Percentiles rank a stretch among this genome's conserved stretches.
phyloP scores from a whole-genome alignment of 2,113 vertebrate genomes.

The Catharus fuscescens region DNA sequence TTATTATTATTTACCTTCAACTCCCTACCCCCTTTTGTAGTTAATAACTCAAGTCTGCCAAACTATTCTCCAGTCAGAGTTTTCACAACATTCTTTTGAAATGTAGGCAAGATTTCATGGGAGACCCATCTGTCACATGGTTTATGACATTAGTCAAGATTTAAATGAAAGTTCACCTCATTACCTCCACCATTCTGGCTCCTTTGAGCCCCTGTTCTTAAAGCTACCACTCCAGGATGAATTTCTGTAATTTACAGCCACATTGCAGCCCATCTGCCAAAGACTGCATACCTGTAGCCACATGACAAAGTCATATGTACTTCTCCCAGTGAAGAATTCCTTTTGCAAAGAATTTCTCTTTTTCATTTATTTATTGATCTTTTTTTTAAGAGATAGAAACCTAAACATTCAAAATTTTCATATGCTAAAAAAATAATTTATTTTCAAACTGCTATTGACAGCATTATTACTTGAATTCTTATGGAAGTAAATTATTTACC shows the following conservation, averaged over 20 bases:
- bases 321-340: not conserved
- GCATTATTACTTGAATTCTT: not conserved
- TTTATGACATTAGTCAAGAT: not conserved
- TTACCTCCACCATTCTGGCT: not conserved
- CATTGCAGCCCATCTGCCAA: not conserved
- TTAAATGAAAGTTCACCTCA: not conserved
- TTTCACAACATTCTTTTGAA: not conserved
- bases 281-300: not conserved
- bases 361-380: not conserved
- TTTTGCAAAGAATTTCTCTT: not conserved
- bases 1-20: not conserved
- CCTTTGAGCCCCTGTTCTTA: not conserved
- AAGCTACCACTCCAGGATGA: not conserved
- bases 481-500: not conserved
- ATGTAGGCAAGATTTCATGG: not conserved
- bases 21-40: accelerated
- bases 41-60: not conserved
- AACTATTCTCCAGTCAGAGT: not conserved
- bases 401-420: not conserved
- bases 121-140: not conserved
- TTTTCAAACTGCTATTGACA: not conserved
- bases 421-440: not conserved
- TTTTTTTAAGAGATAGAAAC: accelerated
- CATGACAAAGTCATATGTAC: not conserved
- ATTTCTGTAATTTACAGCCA: not conserved